Evolutionary conservation across 2,888 invertebrate genomes (phyloP).

Genomic region (Lissocephala sabroskyi): DNA sequence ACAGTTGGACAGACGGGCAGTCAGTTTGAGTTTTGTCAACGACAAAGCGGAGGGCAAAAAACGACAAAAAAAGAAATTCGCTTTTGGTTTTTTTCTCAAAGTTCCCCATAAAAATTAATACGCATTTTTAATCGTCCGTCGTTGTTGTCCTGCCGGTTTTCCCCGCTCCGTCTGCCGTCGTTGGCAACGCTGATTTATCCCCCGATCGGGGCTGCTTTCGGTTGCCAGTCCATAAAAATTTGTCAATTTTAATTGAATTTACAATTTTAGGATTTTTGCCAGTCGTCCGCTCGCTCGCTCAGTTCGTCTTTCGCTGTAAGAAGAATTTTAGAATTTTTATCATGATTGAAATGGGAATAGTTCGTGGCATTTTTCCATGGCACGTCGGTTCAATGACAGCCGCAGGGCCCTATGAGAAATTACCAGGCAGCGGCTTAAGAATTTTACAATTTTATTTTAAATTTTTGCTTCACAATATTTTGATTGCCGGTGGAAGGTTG

Average conservation of each 20-base stretch:
- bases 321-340: constrained; percentile 47
- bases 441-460: no score
- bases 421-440: no score
- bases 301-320: constrained; percentile 12
- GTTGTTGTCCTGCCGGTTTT: constrained; percentile 6
- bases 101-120: constrained; percentile 60
- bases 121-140: constrained; percentile 37
- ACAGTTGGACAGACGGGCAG: no score
- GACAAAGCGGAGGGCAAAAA: no score
- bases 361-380: constrained; percentile 26
- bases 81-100: constrained; percentile 39
- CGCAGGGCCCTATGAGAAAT: constrained; percentile 1
- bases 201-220: constrained; percentile 6
- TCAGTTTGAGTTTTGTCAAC: no score
- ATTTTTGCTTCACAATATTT: no score
- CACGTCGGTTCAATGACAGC: constrained; percentile 14
- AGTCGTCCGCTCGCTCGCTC: no score
- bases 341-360: constrained; percentile 58
- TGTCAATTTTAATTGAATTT: constrained; percentile 67
- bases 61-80: no score
- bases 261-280: constrained; percentile 55
- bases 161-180: constrained; percentile 9
- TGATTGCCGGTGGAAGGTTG: no score
- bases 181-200: constrained; percentile 33
- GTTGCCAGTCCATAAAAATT: constrained; percentile 51